Evolutionary conservation across 1,140 invertebrate genomes (phyloP).

Genomic region (Drosophila obscura): DNA sequence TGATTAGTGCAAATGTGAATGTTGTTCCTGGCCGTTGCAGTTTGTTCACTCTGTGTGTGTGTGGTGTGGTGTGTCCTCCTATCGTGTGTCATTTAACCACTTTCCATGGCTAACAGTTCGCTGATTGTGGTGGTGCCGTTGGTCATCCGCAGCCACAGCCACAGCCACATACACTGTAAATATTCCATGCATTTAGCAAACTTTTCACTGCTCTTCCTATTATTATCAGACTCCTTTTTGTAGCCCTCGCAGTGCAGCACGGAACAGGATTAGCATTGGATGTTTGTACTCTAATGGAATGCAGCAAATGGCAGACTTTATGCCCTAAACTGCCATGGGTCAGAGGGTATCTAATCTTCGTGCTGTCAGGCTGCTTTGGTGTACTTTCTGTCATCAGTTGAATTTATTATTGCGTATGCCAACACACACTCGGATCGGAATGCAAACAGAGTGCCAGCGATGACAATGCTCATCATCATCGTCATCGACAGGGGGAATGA

Average conservation of each 20-base stretch:
- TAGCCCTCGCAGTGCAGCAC: too few species aligned
- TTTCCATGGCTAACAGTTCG: conserved; percentile 50
- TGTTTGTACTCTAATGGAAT: too few species aligned
- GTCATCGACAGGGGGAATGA: conserved; percentile 15
- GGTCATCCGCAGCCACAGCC: conserved; percentile 30
- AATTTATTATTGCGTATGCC: conserved; percentile 64
- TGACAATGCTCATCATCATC: conserved; percentile 66
- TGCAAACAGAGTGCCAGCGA: conserved; percentile 41
- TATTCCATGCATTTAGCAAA: conserved; percentile 42
- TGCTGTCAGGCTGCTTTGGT: too few species aligned
- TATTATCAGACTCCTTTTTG: too few species aligned
- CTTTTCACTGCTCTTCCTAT: not conserved
- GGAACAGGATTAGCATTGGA: too few species aligned
- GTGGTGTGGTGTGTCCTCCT: not conserved
- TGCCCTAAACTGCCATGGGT: too few species aligned
- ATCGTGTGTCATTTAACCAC: conserved; percentile 9
- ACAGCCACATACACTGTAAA: conserved; percentile 17
- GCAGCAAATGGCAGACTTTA: too few species aligned
- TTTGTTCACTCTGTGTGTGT: not conserved
- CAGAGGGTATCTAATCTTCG: too few species aligned
- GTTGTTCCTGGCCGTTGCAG: not conserved
- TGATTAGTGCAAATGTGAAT: conserved; percentile 26
- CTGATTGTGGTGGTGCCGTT: conserved; percentile 43
- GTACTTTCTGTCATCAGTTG: conserved; percentile 43
- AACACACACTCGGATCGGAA: conserved; percentile 34